A percentile compares a stretch with the other conserved stretches of the same genome.
Evolutionary conservation across 1,140 invertebrate species (phyloP).

Genomic region (Diabrotica undecimpunctata): DNA sequence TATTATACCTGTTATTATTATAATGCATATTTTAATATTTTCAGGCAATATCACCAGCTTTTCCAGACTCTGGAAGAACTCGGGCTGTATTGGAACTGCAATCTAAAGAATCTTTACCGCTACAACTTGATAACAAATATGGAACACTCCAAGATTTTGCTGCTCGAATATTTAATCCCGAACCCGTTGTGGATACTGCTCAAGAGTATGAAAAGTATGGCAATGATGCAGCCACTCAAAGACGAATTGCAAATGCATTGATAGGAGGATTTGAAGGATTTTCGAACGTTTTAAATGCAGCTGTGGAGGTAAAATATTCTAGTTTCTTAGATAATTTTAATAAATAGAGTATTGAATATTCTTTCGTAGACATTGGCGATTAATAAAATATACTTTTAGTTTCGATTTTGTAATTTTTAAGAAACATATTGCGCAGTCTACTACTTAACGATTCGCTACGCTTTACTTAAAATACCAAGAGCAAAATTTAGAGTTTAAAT

Average conservation of each 20-base stretch:
- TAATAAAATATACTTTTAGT: background rate
- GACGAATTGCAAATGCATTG: conserved; percentile 52
- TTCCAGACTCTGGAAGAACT: conserved; percentile 38
- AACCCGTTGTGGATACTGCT: conserved; percentile 65
- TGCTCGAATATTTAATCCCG: conserved; percentile 53
- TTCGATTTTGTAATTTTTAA: too few species aligned
- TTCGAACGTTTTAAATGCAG: conserved; percentile 52
- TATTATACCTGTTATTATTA: too few species aligned
- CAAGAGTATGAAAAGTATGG: conserved; percentile 68
- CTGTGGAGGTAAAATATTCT: conserved; percentile 35
- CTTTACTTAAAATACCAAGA: too few species aligned
- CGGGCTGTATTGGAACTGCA: conserved; percentile 33
- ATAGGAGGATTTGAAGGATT: conserved; percentile 58
- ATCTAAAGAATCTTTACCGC: conserved; percentile 32
- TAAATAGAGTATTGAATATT: background rate
- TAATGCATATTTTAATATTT: background rate
- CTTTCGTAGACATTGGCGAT: background rate
- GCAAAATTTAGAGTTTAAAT: too few species aligned
- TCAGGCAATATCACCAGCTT: conserved; percentile 23
- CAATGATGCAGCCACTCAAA: conserved; percentile 60
- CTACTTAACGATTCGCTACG: too few species aligned
- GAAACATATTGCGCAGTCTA: too few species aligned
- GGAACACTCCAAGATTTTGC: conserved; percentile 49
- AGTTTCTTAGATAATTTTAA: background rate
- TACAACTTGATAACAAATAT: conserved; percentile 45